Evolutionary conservation across 2,888 invertebrate species (phyloP).

Genomic region (Drosophila vallismaia): DNA sequence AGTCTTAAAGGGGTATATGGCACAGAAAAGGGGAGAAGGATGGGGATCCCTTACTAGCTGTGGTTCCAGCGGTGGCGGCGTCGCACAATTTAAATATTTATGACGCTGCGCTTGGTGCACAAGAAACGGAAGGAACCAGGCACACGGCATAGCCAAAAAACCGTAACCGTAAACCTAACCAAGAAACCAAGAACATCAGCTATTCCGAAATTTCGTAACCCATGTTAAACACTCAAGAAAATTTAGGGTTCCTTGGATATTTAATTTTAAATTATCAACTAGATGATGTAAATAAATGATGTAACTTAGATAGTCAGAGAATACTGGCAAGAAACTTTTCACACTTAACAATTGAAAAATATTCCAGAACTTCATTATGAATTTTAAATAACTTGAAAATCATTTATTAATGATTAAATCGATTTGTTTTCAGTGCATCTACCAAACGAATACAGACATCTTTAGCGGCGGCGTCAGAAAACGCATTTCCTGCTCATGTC

Average conservation of each 20-base stretch:
- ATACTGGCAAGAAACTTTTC: no score
- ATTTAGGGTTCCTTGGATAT: neutral
- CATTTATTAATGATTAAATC: neutral
- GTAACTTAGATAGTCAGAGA: neutral
- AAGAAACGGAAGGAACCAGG: constrained; percentile 43
- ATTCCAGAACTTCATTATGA: no score
- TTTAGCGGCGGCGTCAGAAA: constrained; percentile 59
- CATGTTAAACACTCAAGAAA: neutral
- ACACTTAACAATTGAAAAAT: no score
- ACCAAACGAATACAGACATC: constrained; percentile 16
- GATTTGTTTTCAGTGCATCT: neutral
- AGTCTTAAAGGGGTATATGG: neutral
- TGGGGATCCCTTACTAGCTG: neutral
- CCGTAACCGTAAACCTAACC: constrained; percentile 72
- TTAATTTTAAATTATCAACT: no score
- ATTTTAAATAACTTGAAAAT: no score
- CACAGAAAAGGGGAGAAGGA: neutral
- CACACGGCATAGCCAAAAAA: constrained; percentile 74
- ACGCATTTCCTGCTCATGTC: constrained; percentile 79
- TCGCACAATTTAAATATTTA: constrained; percentile 81
- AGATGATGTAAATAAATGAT: neutral
- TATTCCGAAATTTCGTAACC: constrained; percentile 22
- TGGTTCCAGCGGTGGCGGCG: constrained; percentile 51
- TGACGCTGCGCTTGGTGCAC: constrained; percentile 67
- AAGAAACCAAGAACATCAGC: constrained; percentile 57